phyloP scores from a whole-genome alignment of 37 sponge, comb jelly and placozoan species.

The Beroe ovata region DNA sequence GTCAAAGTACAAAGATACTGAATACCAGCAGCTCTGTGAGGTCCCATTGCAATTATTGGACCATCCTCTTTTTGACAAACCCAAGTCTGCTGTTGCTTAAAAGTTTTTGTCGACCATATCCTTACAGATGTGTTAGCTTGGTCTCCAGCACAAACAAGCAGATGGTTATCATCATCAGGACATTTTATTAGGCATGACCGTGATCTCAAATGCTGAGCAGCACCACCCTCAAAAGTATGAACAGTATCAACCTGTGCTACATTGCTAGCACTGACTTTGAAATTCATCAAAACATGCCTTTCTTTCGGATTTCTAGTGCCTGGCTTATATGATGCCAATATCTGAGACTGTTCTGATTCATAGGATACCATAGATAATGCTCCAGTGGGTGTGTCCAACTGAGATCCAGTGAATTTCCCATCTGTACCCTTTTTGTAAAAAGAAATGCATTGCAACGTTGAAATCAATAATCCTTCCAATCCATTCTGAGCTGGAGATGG shows the following conservation, averaged over 20 bases:
- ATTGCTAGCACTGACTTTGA: neutral
- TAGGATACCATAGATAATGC: slow-evolving; percentile 29
- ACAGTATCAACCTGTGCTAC: neutral
- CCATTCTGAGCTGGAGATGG: slow-evolving; percentile 41
- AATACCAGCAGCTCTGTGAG: slow-evolving; percentile 26
- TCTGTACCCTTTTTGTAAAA: neutral
- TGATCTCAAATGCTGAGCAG: neutral
- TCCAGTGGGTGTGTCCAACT: neutral
- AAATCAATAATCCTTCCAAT: neutral
- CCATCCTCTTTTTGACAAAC: slow-evolving; percentile 23
- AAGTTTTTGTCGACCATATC: neutral
- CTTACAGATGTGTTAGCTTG: slow-evolving; percentile 8
- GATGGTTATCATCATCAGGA: slow-evolving; percentile 53
- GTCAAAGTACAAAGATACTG: neutral
- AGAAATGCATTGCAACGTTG: slow-evolving; percentile 32
- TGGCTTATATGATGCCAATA: slow-evolving; percentile 56
- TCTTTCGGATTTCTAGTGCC: slow-evolving; percentile 10
- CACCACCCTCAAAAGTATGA: slow-evolving; percentile 22
- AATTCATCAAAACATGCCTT: slow-evolving; percentile 26
- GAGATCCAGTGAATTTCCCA: neutral
- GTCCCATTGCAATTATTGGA: slow-evolving; percentile 54
- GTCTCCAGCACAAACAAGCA: slow-evolving; percentile 48
- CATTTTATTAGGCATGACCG: slow-evolving; percentile 27
- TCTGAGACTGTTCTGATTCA: slow-evolving; percentile 5
- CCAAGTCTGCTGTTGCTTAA: slow-evolving; percentile 18